Conservation (phyloP, 1,140 invertebrate species). For the Drosophila nigromelanica region DNA sequence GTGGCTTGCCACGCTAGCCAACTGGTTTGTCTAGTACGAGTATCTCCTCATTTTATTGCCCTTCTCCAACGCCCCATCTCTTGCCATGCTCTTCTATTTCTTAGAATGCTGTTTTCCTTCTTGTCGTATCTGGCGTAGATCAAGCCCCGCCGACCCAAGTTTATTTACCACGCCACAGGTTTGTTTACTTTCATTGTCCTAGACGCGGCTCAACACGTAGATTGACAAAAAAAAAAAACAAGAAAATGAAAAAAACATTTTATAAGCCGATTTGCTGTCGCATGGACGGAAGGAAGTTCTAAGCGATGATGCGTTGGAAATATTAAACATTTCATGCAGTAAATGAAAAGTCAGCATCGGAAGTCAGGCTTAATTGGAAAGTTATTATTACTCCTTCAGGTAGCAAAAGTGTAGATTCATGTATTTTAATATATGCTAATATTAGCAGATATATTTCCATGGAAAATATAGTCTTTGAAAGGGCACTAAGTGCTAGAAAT, state of each 20-base stretch:
- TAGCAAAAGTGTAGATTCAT: slow-evolving; percentile 49
- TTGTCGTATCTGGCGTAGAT: slow-evolving; percentile 54
- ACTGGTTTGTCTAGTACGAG: slow-evolving; percentile 75
- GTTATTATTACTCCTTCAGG: slow-evolving; percentile 20
- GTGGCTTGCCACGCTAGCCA: slow-evolving; percentile 44
- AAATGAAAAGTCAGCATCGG: slow-evolving; percentile 25
- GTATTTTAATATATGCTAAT: slow-evolving; percentile 62
- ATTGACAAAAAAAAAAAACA: slow-evolving; percentile 27
- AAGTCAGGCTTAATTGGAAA: slow-evolving; percentile 45
- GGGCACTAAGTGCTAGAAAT: background rate
- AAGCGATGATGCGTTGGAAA: slow-evolving; percentile 67
- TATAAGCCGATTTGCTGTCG: slow-evolving; percentile 68
- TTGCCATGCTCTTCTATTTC: slow-evolving; percentile 50
- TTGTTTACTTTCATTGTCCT: slow-evolving; percentile 55
- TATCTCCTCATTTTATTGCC: slow-evolving; percentile 61
- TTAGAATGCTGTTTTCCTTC: slow-evolving; percentile 75
- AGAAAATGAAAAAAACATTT: slow-evolving; percentile 31
- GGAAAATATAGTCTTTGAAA: background rate
- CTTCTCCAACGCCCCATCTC: slow-evolving; percentile 11
- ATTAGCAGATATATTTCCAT: slow-evolving; percentile 7
- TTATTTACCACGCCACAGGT: slow-evolving; percentile 65
- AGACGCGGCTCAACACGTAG: slow-evolving; percentile 5
- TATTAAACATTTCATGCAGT: slow-evolving; percentile 42
- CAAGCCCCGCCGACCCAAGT: slow-evolving; percentile 58
- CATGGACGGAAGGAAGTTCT: slow-evolving; percentile 69